Evolutionary conservation across 2,113 vertebrate species (phyloP).

Genomic region (Acrocephalus kingi): DNA sequence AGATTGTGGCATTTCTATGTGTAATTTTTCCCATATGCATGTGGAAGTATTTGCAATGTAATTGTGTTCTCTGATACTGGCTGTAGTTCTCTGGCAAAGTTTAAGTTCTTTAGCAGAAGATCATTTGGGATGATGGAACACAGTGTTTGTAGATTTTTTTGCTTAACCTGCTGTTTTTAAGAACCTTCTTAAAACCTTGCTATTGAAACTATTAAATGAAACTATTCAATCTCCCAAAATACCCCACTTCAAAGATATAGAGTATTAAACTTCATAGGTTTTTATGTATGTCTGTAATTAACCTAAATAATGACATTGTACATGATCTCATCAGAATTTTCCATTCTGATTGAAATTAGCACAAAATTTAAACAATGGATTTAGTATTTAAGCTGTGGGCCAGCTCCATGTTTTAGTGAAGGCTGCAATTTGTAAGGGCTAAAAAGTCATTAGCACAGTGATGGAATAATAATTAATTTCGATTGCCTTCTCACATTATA

Average conservation of each 20-base stretch:
- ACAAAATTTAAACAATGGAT: background rate
- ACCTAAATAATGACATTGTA: background rate
- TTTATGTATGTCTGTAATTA: background rate
- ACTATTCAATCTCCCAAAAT: background rate
- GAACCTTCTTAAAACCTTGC: background rate
- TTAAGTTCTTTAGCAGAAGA: background rate
- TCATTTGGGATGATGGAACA: background rate
- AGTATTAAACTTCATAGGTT: background rate
- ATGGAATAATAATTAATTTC: slow-evolving; percentile 37
- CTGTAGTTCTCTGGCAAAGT: background rate
- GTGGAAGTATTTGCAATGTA: background rate
- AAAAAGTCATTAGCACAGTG: slow-evolving; percentile 1
- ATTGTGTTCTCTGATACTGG: background rate
- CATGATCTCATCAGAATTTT: background rate
- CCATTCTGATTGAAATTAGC: background rate
- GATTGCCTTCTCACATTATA: background rate
- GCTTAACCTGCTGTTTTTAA: background rate
- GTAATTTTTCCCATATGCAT: background rate
- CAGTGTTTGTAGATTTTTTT: background rate
- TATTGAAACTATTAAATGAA: background rate
- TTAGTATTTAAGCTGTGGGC: background rate
- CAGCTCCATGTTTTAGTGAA: background rate
- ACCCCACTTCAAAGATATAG: background rate
- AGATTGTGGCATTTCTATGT: background rate
- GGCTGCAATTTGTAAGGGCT: slow-evolving; percentile 19